A percentile compares a stretch with the other conserved stretches of the same genome.
phyloP scores from a whole-genome alignment of 2,113 vertebrate genomes.

The Piprites chloris region DNA sequence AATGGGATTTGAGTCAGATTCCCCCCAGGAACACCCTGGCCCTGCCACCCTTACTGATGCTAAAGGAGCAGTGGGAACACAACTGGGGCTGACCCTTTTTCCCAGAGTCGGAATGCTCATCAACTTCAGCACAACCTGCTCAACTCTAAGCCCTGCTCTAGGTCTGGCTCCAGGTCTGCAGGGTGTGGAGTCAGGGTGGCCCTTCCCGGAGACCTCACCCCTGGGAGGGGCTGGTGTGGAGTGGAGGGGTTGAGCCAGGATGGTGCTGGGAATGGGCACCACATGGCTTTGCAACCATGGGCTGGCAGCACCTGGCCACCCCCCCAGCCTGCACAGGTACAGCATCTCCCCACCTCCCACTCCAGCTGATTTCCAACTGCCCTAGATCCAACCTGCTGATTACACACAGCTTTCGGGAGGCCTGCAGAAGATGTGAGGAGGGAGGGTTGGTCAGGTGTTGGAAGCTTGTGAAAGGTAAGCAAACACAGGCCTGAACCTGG shows the following conservation, averaged over 20 bases:
- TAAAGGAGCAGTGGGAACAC: background rate
- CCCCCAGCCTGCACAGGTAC: background rate
- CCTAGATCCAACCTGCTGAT: slow-evolving; percentile 64
- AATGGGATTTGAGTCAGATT: accelerated
- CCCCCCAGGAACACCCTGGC: accelerated
- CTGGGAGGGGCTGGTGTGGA: background rate
- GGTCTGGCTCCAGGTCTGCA: background rate
- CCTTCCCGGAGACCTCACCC: background rate
- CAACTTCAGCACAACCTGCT: background rate
- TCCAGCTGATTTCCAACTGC: slow-evolving; percentile 21
- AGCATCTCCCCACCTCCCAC: background rate
- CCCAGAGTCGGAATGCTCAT: background rate
- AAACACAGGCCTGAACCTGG: slow-evolving; percentile 22
- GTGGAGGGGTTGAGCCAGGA: background rate
- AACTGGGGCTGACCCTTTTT: background rate
- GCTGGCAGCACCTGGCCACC: background rate
- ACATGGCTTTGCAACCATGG: accelerated
- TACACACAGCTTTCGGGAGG: background rate
- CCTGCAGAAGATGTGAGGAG: background rate
- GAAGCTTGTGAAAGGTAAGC: slow-evolving; percentile 32
- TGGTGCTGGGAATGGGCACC: background rate
- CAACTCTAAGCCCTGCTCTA: accelerated
- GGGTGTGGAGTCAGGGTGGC: too few relatives aligned
- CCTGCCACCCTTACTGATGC: background rate
- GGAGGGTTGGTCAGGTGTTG: background rate